phyloP scores from a whole-genome alignment of 2,888 invertebrate species.

The Liopterus haemorrhoidalis region DNA sequence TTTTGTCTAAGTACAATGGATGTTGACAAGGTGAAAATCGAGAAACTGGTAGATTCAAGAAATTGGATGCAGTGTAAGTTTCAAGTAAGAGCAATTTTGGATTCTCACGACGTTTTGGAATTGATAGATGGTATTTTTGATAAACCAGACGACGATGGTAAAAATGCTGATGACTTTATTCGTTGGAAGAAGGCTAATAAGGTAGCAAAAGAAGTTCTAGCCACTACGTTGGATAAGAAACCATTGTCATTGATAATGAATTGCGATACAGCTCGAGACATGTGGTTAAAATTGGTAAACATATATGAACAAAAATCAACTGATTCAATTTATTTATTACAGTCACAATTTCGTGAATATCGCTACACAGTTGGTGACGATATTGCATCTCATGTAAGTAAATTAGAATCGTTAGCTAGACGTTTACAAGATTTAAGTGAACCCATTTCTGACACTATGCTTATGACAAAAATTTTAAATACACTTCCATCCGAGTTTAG shows the following conservation, averaged over 20 bases:
- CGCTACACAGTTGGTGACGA: slow-evolving; percentile 13
- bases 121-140: slow-evolving; percentile 14
- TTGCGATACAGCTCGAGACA: slow-evolving; percentile 21
- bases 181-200: slow-evolving; percentile 3
- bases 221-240: slow-evolving; percentile 17
- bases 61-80: slow-evolving; percentile 19
- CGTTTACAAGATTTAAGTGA: slow-evolving; percentile 12
- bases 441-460: slow-evolving; percentile 16
- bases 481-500: slow-evolving; percentile 18
- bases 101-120: slow-evolving; percentile 16
- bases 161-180: slow-evolving; percentile 1
- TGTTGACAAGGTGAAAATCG: slow-evolving; percentile 20
- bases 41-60: slow-evolving; percentile 14
- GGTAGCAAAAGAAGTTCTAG: slow-evolving; percentile 17
- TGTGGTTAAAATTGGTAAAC: slow-evolving; percentile 20
- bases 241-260: slow-evolving; percentile 17
- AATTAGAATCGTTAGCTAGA: slow-evolving; percentile 10
- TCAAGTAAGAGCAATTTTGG: slow-evolving; percentile 14
- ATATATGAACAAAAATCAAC: slow-evolving; percentile 15
- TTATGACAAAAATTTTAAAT: slow-evolving; percentile 17
- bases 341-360: slow-evolving; percentile 17
- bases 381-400: slow-evolving; percentile 17
- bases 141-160: slow-evolving; percentile 4
- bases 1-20: slow-evolving; percentile 15
- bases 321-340: slow-evolving; percentile 14